phyloP scores from a whole-genome alignment of 2,888 invertebrate genomes.

The Leptura quadrifasciata region DNA sequence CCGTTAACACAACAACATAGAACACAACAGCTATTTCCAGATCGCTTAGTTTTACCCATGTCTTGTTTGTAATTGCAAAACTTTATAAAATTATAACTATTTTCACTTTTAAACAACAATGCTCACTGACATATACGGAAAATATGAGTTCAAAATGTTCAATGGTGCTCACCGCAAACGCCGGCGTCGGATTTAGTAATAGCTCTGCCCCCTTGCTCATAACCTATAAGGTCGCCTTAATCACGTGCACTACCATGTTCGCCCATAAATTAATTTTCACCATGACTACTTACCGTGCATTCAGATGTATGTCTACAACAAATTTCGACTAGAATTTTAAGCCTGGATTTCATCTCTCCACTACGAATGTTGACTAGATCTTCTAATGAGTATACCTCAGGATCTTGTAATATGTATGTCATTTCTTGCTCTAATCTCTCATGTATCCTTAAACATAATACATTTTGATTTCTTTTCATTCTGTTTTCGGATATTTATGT shows the following conservation, averaged over 20 bases:
- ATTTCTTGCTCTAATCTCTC: conserved; percentile 77
- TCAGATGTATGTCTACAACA: conserved; percentile 79
- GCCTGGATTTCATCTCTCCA: conserved; percentile 77
- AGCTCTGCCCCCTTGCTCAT: too few species aligned
- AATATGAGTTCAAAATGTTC: too few species aligned
- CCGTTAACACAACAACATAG: too few species aligned
- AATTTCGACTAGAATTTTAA: conserved; percentile 77
- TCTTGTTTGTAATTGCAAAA: too few species aligned
- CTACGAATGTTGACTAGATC: conserved; percentile 81
- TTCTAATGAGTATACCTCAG: conserved; percentile 83
- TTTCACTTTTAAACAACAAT: too few species aligned
- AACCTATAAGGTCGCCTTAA: not conserved
- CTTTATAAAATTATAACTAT: too few species aligned
- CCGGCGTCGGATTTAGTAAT: too few species aligned
- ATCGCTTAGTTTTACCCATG: too few species aligned
- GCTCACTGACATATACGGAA: too few species aligned
- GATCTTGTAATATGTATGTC: conserved; percentile 78
- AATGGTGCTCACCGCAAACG: too few species aligned
- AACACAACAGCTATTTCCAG: too few species aligned
- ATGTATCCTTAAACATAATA: conserved; percentile 73
- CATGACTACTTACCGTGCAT: conserved; percentile 66
- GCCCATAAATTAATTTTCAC: conserved; percentile 12
- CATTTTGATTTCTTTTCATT: too few species aligned
- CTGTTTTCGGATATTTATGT: conserved; percentile 38
- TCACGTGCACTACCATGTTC: not conserved